Evolutionary conservation across 2,797 vertebrate species (phyloP), one percentile per base, ranked within the genome.

Genomic region (Muscicapa striata): DNA sequence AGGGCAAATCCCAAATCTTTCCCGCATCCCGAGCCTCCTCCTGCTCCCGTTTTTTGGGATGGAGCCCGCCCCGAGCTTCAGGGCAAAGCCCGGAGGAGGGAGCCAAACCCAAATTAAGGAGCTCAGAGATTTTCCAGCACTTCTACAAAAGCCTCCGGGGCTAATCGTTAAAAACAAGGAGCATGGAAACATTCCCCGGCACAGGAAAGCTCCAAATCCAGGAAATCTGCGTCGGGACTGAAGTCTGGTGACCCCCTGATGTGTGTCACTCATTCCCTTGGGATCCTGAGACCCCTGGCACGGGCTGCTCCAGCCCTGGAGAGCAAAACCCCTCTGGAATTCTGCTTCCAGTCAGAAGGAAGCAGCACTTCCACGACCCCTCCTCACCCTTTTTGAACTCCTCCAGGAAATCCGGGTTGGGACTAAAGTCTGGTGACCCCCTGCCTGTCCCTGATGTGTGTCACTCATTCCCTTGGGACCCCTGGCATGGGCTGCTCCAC

Each of bases 301-400:
- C 0, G 15, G 23, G 22, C 41, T 46, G 51, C 58, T 23, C n/a
- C 10, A 4, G 4, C 51, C 6, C 29, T 0, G 1, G 20, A 36
- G 13, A 26, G 5, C 17, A 32, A 34, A 88, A 51, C 7, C 10
- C 26, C 7, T 5, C 32, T 0, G 1, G 26, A 52, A 29, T 70
- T 72, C 32, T 8, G 17, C n/a, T 63, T 8, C 77, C 22, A 9
- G 43, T 46, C 9, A 32, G 49, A 27, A 41, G 21, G 11, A 17
- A 26, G 10, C 43, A 34, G 41, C 45, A 29, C 27, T 30, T 10
- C 43, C 63, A 14, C 6, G 23, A 15, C 23, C n/a, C 20, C 15
- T 43, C 41, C 41, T 43, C 41, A 20, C 19, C 41, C 17, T 43
- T 43, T 43, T 8, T 19, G 41, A 19, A 43, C 41, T 43, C 41